Conservation (phyloP, 2,113 vertebrate species). For the Eublepharis macularius region DNA sequence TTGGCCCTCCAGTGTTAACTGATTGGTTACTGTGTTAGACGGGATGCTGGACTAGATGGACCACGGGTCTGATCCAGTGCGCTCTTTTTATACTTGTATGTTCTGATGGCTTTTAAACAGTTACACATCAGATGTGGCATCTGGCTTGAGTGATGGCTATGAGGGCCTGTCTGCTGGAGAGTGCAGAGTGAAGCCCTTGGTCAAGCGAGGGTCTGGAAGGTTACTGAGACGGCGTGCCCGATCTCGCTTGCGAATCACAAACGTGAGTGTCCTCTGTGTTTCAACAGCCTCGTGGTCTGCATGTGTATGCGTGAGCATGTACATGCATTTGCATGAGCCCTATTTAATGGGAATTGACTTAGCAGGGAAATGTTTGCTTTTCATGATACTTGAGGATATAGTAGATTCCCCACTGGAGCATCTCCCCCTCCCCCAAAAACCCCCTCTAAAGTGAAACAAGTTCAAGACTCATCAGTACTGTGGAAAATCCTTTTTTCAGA, state of each 20-base stretch:
- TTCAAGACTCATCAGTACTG: neutral
- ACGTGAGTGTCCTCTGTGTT: constrained; percentile 70
- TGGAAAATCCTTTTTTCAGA: too few species aligned
- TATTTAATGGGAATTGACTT: neutral
- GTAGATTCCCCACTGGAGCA: neutral
- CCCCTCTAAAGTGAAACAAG: neutral
- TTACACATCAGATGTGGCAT: constrained; percentile 86
- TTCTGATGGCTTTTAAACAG: constrained; percentile 58
- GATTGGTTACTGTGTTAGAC: too few species aligned
- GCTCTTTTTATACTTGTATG: neutral
- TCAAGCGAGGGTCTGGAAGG: constrained; percentile 71
- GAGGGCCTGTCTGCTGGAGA: constrained; percentile 82
- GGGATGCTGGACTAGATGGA: too few species aligned
- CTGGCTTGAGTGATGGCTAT: constrained; percentile 85
- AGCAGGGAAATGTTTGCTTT: neutral
- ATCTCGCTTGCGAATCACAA: constrained; percentile 88
- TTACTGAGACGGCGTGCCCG: constrained; percentile 81
- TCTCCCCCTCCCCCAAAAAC: too few species aligned
- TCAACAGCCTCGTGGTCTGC: neutral
- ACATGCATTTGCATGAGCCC: too few species aligned
- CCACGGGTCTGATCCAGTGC: too few species aligned
- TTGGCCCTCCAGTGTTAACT: too few species aligned
- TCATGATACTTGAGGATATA: neutral
- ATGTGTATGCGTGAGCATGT: too few species aligned
- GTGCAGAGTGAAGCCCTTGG: constrained; percentile 50